Base-by-base conservation (phyloP, 2,113 vertebrate genomes). In the Martes martes region DNA sequence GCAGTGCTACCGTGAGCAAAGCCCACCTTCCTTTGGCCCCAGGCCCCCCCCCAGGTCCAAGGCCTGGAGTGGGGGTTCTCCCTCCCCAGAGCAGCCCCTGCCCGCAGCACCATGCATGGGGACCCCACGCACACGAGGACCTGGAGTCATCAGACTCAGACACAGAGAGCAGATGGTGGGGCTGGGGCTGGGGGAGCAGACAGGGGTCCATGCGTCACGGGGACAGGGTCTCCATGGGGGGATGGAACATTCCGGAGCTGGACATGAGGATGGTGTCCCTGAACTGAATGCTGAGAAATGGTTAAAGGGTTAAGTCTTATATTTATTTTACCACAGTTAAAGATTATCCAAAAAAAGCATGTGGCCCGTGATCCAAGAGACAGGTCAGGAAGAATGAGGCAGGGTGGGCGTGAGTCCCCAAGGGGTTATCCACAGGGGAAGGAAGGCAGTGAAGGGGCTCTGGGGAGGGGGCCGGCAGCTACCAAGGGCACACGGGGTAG, bases 341-440 rank as follows among this genome's bases (percentile, higher is more conserved):
- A 79, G 52, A 33, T 67, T n/a, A n/a, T 67, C 15, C 33, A 8
- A 47, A 47, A 78, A 33, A 18, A 31, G 28, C 3, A 16, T 21
- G 19, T 67, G 42, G 61, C 31, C 42, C 1, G 0, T 24, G 42
- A 86, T 13, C 65, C 33, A 5, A 42, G 18, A 74, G 69, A 23
- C 52, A 74, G 9, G 11, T 31, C 16, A 23, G 63, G 14, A 52
- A 52, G 45, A 52, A 52, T 1, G 4, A 36, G 45, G 45, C 63
- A 26, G 16, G 1, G 0, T 0, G 4, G 24, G 81, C 9, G 0
- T 11, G 57, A 50, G 24, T 36, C 36, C 23, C n/a, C 0, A 2
- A n/a, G 21, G 14, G 36, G 24, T 42, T 28, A 11, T 61, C 36
- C 36, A 4, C 81, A 61, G 57, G 55, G 55, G 55, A 57, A 4